These are phyloP conservation scores for Limnephilus lunatus DNA, from an alignment of 2,888 invertebrate species.

Conservation along the genomic window DNA sequence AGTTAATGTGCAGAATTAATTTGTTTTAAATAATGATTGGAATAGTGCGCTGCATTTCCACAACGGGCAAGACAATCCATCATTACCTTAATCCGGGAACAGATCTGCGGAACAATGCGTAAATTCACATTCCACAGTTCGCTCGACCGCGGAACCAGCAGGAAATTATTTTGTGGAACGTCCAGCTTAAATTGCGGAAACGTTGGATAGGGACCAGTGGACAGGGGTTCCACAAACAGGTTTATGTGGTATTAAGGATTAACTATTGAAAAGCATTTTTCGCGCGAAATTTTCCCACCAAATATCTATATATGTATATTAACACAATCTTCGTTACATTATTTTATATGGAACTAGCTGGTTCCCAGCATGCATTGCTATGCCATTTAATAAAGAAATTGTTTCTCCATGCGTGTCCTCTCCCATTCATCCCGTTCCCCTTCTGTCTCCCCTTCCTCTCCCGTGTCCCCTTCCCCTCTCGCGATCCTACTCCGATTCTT, in stretches of 20 bases:
- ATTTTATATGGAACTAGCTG: no score
- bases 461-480: no score
- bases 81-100: conserved; percentile 38
- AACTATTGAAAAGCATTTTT: neutral
- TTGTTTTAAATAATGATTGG: neutral
- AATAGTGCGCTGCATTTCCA: neutral
- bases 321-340: no score
- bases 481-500: no score
- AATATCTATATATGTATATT: no score
- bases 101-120: conserved; percentile 46
- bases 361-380: no score
- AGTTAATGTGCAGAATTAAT: neutral
- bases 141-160: conserved; percentile 29
- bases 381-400: no score
- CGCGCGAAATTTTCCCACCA: neutral
- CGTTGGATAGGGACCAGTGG: neutral
- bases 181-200: conserved; percentile 40
- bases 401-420: no score
- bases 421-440: no score
- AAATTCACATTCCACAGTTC: conserved; percentile 15
- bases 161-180: conserved; percentile 53
- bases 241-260: neutral
- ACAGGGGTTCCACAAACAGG: conserved; percentile 19
- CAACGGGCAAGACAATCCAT: conserved; percentile 24
- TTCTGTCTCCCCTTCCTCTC: no score